Evolutionary conservation across 2,888 invertebrate species (phyloP), one percentile per base, ranked within the genome.

Genomic region (Metopia argyrocephala): DNA sequence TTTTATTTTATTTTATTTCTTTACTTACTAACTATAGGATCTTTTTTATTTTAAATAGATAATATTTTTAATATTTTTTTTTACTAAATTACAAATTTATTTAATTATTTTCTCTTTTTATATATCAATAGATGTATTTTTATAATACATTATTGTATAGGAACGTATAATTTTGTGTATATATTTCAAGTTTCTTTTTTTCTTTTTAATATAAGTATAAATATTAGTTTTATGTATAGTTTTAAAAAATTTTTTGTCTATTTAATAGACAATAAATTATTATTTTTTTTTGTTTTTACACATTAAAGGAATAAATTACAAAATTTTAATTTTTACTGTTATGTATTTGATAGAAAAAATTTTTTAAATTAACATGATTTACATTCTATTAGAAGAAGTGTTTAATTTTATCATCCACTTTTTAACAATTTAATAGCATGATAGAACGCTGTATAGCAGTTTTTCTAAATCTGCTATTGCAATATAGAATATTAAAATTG

Each of bases 91-190:
- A 81, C 75, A 79, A 83, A 78, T 82, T 73, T 83, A 76, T 76
- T 78, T 45, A 68, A 65, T 62, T 52, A 18, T 75, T 50, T 50
- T 9, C 57, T 31, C 73, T 50, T 38, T 9, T 65, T 66, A 18
- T 59, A 64, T 80, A 15, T 80, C 65, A 50, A 68, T 70, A 70
- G 83, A 84, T 85, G 83, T 86, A 46, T 82, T 83, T 66, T 68
- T 71, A 79, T 80, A 83, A 83, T 84, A 84, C 80, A 83, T 82
- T 76, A 82, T 85, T 74, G 56, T 87, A 86, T 88, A 88, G 87
- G 87, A 88, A 88, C 87, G 85, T 88, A 87, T 86, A 85, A 85
- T 85, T 86, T 86, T 81, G 78, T 80, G 73, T 76, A 68, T 81
- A 76, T 81, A 78, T 65, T 64, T 75, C 56, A 31, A 12, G 38